Conservation (phyloP, 2,113 vertebrate genomes). For the Uria aalge region DNA sequence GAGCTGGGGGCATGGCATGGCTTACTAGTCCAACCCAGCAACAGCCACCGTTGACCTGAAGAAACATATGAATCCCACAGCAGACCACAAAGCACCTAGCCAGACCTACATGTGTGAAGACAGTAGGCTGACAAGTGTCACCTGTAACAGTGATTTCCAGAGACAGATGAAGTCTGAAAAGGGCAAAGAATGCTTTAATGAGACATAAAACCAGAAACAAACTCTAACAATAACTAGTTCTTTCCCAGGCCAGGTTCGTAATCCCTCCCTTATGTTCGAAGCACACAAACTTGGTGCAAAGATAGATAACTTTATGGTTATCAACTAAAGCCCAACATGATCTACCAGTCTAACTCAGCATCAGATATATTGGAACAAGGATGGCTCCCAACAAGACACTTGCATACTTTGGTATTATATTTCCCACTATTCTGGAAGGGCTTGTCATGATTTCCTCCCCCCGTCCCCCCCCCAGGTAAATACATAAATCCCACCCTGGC, state of each 20-base stretch:
- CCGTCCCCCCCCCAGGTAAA: background rate
- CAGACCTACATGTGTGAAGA: background rate
- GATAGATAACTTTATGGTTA: background rate
- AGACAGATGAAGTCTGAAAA: background rate
- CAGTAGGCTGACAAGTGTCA: background rate
- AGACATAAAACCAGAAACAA: background rate
- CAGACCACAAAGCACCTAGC: background rate
- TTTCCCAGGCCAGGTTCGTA: too few relatives aligned
- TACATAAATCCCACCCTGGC: background rate
- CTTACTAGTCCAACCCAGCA: background rate
- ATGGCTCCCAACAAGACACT: background rate
- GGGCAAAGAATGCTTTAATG: background rate
- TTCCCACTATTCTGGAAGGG: background rate
- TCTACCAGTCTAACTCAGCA: background rate
- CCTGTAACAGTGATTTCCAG: background rate
- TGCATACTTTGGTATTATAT: background rate
- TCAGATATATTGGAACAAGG: background rate
- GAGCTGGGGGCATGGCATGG: background rate
- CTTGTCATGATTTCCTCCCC: background rate
- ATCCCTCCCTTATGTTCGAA: background rate
- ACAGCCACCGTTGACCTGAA: background rate
- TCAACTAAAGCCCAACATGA: background rate
- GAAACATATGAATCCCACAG: background rate
- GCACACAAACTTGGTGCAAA: background rate
- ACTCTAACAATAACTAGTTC: background rate